A percentile compares a stretch with the other conserved stretches of the same genome.
These are phyloP conservation scores for Sebastes wilsoni DNA, from an alignment of 2,797 vertebrate genomes.

Conservation along the genomic window DNA sequence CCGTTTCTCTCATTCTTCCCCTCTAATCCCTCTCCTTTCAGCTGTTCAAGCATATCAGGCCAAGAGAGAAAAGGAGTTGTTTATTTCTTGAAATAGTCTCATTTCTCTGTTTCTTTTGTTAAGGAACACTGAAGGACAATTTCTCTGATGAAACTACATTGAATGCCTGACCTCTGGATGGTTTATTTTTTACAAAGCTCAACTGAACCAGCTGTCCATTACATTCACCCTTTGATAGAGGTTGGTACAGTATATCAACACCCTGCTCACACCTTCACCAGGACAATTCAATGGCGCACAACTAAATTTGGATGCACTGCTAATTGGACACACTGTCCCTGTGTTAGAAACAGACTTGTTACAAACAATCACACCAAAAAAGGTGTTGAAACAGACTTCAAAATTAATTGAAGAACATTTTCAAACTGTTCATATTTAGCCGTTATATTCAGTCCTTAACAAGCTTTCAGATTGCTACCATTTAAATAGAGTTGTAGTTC, in stretches of 20 bases:
- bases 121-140: background rate
- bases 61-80: slow-evolving; percentile 36
- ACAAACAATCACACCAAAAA: background rate
- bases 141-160: background rate
- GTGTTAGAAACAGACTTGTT: background rate
- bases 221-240: background rate
- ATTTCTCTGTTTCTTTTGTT: slow-evolving; percentile 8
- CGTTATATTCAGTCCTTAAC: background rate
- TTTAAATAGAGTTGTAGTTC: background rate
- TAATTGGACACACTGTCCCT: background rate
- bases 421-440: background rate
- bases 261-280: background rate
- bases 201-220: slow-evolving; percentile 2
- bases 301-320: background rate
- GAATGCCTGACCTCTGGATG: background rate
- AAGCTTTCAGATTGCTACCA: background rate
- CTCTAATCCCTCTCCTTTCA: slow-evolving; percentile 20
- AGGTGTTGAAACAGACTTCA: background rate
- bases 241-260: background rate
- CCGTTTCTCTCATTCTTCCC: slow-evolving; percentile 13
- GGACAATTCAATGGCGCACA: background rate
- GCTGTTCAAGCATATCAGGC: slow-evolving; percentile 10
- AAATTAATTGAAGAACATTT: background rate
- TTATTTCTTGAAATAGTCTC: slow-evolving; percentile 8
- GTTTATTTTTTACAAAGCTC: background rate